These are phyloP conservation scores for Gorsachius goisagi DNA, from an alignment of 2,113 vertebrate genomes.

Conservation along the genomic window DNA sequence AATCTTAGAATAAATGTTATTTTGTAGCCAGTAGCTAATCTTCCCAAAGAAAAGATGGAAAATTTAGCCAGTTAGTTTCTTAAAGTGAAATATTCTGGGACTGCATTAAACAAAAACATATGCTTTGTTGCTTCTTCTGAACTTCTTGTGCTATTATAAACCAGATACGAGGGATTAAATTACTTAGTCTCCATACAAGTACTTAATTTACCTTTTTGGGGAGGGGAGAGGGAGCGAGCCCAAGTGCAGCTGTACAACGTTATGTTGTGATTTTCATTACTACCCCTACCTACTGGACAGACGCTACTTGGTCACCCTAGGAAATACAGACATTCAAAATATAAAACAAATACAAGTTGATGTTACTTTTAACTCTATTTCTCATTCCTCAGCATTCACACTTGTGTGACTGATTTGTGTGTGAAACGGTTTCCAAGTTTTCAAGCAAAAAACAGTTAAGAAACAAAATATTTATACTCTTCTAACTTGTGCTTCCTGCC, in stretches of 20 bases:
- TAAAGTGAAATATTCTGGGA: slow-evolving; percentile 42
- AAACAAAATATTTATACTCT: slow-evolving; percentile 80
- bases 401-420: slow-evolving; percentile 52
- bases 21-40: not conserved
- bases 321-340: not conserved
- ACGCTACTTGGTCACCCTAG: not conserved
- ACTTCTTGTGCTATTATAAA: slow-evolving; percentile 23
- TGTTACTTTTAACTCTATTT: slow-evolving; percentile 39
- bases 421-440: slow-evolving; percentile 72
- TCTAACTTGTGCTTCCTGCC: slow-evolving; percentile 71
- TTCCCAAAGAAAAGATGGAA: slow-evolving; percentile 23
- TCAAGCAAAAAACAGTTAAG: slow-evolving; percentile 70
- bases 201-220: not conserved
- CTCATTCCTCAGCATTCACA: slow-evolving; percentile 26
- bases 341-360: not conserved
- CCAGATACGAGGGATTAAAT: not conserved
- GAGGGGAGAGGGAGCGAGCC: not conserved
- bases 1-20: not conserved
- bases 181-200: not conserved
- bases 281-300: not conserved
- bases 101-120: not conserved
- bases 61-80: slow-evolving; percentile 35
- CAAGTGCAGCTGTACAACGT: not conserved
- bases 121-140: not conserved
- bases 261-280: not conserved